Evolutionary conservation across 2,113 vertebrate genomes (phyloP), one percentile per base, ranked within the genome.

Genomic region (Baryphthengus martii): DNA sequence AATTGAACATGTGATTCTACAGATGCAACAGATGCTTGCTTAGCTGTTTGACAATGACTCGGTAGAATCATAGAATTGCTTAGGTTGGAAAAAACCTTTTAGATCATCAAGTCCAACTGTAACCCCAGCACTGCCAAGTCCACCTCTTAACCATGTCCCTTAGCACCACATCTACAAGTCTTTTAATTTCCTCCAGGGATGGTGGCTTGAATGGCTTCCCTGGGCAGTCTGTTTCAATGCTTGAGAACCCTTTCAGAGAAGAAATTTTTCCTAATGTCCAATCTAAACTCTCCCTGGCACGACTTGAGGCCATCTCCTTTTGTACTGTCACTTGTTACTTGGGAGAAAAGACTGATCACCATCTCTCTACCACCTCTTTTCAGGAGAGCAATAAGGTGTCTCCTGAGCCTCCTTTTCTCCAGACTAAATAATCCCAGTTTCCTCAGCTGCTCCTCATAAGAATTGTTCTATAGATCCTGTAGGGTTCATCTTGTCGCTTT

Each of bases 1-100:
- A 2, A 44, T 11, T 28, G 26, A 65, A 63, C 3, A 1, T 2
- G 2, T 20, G 0, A 2, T 25, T 77, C 49, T 65, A 44, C 18
- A 59, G 13, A 7, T 23, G 21, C 25, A 35, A 11, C 26, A 25
- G 3, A 10, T 39, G 1, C 7, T 61, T 65, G 4, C 18, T 86
- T 45, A 10, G 8, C 29, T 50, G 31, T 44, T 92, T 61, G 49
- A 42, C 44, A 59, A 15, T 23, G 61, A 1, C 33, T 40, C 18
- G 39, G 19, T 66, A 66, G 63, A 24, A 35, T 35, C 33, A 35
- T 18, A 68, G 45, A 66, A 33, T 14, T 19, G 13, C 24, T 45
- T 45, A 44, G 20, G 42, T 45, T 44, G 42, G 31, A 45, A 66
- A 66, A 45, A 20, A 33, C 13, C 42, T 44, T 66, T 15, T 33